phyloP scores from a whole-genome alignment of 1,140 invertebrate species.

The Latrodectus geometricus region DNA sequence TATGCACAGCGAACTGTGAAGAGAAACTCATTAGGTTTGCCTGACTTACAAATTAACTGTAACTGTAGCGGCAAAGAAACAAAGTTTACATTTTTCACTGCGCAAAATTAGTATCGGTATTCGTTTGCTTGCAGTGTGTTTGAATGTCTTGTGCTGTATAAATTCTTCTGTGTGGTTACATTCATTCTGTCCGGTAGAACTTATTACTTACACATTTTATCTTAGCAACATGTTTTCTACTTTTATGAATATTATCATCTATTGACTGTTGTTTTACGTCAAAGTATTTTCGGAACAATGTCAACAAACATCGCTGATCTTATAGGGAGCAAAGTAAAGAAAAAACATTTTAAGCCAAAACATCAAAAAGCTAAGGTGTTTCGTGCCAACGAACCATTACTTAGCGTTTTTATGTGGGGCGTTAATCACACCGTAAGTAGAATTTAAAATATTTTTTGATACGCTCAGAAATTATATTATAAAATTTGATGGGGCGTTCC shows the following conservation, averaged over 20 bases:
- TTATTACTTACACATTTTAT: background rate
- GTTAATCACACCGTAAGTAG: slow-evolving; percentile 90
- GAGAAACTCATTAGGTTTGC: too few species aligned
- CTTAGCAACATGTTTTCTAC: slow-evolving; percentile 64
- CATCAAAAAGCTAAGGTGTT: slow-evolving; percentile 99
- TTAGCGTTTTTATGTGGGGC: slow-evolving; percentile 99
- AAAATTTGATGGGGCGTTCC: slow-evolving; percentile 17
- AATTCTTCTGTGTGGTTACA: background rate
- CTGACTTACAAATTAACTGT: too few species aligned
- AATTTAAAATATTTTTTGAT: background rate
- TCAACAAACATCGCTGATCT: slow-evolving; percentile 43
- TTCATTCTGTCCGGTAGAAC: background rate
- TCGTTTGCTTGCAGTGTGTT: background rate
- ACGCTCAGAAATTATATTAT: too few species aligned
- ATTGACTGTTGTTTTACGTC: slow-evolving; percentile 5
- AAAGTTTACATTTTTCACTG: background rate
- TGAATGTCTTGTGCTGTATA: background rate
- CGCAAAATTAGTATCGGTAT: background rate
- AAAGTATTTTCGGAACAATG: slow-evolving; percentile 20
- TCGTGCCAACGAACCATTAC: slow-evolving; percentile 96
- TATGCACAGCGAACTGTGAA: too few species aligned
- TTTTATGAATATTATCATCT: slow-evolving; percentile 66
- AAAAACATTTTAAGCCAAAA: slow-evolving; percentile 94
- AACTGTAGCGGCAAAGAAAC: background rate
- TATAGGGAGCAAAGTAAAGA: slow-evolving; percentile 80